Base-by-base conservation (phyloP, 2,797 vertebrate species). In the Malurus splendens region DNA sequence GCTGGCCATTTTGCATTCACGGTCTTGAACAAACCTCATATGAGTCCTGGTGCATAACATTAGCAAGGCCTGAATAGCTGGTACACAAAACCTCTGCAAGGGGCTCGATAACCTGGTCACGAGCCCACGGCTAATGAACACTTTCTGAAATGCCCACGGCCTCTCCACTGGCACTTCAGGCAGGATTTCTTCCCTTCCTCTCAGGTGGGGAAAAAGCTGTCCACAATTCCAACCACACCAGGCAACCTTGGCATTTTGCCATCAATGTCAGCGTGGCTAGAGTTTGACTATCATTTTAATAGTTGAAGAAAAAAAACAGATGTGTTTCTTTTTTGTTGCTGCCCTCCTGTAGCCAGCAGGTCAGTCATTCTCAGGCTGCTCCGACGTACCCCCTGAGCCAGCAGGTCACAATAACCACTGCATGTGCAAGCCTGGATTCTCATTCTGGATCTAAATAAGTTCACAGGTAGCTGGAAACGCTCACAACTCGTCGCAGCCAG, bases 1-100 rank as follows among this genome's bases (percentile, higher is more conserved):
- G 60, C 60, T 72, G 42, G 48, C 38, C 73, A 36, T 68, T 92
- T 87, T 55, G 59, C 52, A 86, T 83, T 90, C 72, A 41, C 27
- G 41, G 50, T 80, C 76, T 72, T 59, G 38, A 91, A 39, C 62
- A 87, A 91, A 80, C 52, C 55, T 71, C 20, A 2, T 18, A 7
- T 14, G 62, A 78, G 62, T 74, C 52, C 45, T 55, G 44, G 18
- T 30, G 76, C 59, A 51, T 71, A 68, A 56, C 33, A 55, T 75
- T 25, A 92, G 38, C 66, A 45, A 68, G 80, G 18, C 38, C 66
- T 66, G 79, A 87, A 66, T 38, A 61, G 66, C 47, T 33, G 38
- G 45, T 88, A 56, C 38, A 30, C 57, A 50, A 94, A 87, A 66
- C 36, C 32, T 72, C 75, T 66, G 64, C 71, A 55, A 65, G 18